phyloP scores from a whole-genome alignment of 1,140 invertebrate species.

The Aphidius gifuensis region DNA sequence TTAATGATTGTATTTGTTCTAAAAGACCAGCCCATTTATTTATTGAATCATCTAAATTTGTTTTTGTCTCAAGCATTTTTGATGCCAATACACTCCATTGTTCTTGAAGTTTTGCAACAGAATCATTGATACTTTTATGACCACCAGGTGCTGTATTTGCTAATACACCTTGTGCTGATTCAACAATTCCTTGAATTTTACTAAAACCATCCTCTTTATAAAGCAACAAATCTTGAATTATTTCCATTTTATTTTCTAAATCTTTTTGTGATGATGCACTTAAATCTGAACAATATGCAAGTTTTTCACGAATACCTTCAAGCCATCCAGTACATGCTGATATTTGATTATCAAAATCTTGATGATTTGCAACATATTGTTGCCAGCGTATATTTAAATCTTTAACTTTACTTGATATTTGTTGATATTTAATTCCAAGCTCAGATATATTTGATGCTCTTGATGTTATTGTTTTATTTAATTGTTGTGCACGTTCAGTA shows the following conservation, averaged over 20 bases:
- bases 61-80: conserved; percentile 86
- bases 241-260: conserved; percentile 78
- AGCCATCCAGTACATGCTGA: conserved; percentile 80
- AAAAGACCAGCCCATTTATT: conserved; percentile 86
- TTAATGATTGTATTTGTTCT: conserved; percentile 81
- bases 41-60: conserved; percentile 83
- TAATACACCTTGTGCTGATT: conserved; percentile 86
- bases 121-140: conserved; percentile 81
- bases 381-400: conserved; percentile 89
- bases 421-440: conserved; percentile 85
- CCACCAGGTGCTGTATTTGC: conserved; percentile 87
- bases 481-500: conserved; percentile 82
- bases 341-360: conserved; percentile 81
- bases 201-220: conserved; percentile 89
- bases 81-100: conserved; percentile 84
- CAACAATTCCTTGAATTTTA: conserved; percentile 80
- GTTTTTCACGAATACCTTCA: conserved; percentile 78
- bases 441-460: conserved; percentile 80
- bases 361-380: conserved; percentile 83
- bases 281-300: conserved; percentile 80
- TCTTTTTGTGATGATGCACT: conserved; percentile 79
- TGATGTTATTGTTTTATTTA: conserved; percentile 66
- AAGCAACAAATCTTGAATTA: conserved; percentile 80
- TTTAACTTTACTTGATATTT: conserved; percentile 85
- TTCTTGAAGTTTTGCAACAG: conserved; percentile 79